Evolutionary conservation across 2,113 vertebrate genomes (phyloP), one percentile per base, ranked within the genome.

Genomic region (Ivindomyrus marchei): DNA sequence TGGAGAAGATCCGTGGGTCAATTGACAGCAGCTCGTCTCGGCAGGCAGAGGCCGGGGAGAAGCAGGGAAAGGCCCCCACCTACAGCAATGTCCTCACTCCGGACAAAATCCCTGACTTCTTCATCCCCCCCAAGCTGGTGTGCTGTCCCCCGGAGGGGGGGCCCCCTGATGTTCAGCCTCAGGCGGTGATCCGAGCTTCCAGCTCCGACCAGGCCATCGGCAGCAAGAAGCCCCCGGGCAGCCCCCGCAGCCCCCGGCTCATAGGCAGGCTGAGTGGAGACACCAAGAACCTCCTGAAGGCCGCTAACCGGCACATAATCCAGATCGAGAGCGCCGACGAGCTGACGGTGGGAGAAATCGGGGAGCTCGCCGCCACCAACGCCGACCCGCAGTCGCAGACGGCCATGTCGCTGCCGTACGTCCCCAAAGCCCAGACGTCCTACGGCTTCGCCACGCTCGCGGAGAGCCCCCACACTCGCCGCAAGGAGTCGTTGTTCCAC

Each of bases 81-180:
- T 98, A 98, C 94, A 97, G 97, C 94, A 99, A 99, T 5, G 98
- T 99, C 91, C 97, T 99, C 92, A 99, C 98, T 1, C 98, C 98
- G 0, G 98, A 99, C 94, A 99, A 99, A 92, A 99, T 99, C 93
- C 98, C 98, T 0, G 98, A 99, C 93, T 99, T 99, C 90, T 99
- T 99, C 92, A 99, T 99, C 91, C 98, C 98, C 0, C 98, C 98
- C 0, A 99, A 98, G 93, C 95, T 99, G 47, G 95, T 96, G 4
- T 95, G 95, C 7, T 95, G 92, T 0, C 96, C 97, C 0, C 85
- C 97, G 0, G 98, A 99, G 90, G 94, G 93, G 0, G 97, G 98
- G 19, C 91, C 93, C 0, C 91, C 93, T 0, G 96, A 96, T 0
- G 89, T 91, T 11, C 94, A 95, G 24, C 85, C 95, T 4, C 96